phyloP scores from a whole-genome alignment of 2,797 vertebrate species.

The Thaleichthys pacificus region DNA sequence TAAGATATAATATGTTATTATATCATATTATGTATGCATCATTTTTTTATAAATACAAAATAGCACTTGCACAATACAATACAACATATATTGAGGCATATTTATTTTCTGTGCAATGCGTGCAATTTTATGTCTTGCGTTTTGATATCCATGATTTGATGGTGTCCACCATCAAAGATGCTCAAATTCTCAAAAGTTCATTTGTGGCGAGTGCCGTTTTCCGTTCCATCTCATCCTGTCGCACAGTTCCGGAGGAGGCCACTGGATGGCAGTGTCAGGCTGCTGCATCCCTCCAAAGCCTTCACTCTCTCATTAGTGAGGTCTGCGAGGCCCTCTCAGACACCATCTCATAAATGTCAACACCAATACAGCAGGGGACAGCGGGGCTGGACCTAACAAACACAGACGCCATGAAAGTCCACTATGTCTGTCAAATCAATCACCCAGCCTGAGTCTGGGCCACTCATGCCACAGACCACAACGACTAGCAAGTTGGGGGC shows the following conservation, averaged over 20 bases:
- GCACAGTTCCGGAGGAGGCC: conserved; percentile 43
- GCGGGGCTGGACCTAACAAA: conserved; percentile 94
- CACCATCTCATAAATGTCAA: conserved; percentile 97
- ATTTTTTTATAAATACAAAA: too few species aligned
- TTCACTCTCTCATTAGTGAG: conserved; percentile 69
- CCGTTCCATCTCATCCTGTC: too few species aligned
- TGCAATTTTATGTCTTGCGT: too few species aligned
- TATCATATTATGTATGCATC: too few species aligned
- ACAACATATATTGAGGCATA: too few species aligned
- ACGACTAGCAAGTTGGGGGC: conserved; percentile 72
- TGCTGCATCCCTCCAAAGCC: conserved; percentile 41
- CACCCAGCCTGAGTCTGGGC: conserved; percentile 73
- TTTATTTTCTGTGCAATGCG: too few species aligned
- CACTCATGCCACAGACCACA: conserved; percentile 70
- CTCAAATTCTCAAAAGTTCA: too few species aligned
- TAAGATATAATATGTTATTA: too few species aligned
- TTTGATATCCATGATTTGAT: too few species aligned
- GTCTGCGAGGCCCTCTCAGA: conserved; percentile 84
- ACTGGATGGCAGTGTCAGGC: conserved; percentile 81
- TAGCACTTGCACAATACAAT: too few species aligned
- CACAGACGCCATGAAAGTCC: conserved; percentile 91
- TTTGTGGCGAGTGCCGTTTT: too few species aligned
- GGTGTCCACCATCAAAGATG: too few species aligned
- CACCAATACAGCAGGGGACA: conserved; percentile 94
- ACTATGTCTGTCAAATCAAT: conserved; percentile 94